Evolutionary conservation across 2,797 vertebrate genomes (phyloP), one percentile per base, ranked within the genome.

Genomic region (Poeciliopsis turneri): DNA sequence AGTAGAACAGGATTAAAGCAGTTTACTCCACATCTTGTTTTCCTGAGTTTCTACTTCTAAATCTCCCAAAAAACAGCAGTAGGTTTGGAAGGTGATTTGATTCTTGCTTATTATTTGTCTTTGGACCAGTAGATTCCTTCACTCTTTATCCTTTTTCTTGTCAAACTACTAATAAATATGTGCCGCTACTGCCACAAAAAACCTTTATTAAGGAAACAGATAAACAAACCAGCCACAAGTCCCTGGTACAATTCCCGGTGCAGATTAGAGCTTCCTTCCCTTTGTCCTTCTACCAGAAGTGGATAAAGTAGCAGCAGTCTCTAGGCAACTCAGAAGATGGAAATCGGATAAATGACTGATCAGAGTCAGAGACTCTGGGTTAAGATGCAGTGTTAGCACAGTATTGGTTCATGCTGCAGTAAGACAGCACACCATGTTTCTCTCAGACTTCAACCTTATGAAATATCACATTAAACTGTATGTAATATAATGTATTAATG

Each of bases 321-420:
- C 88, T 82, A 84, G 88, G 88, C 88, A 89, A 90, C 92, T 88
- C 82, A 30, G 89, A 83, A 92, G 90, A 94, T 91, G 86, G 85
- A 86, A 84, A 82, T 85, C 91, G 90, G 92, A 94, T 92, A 92
- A 92, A 92, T 86, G 88, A 84, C 89, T 90, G 90, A 94, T 93
- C 88, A 84, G 88, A 90, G 90, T 84, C 84, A 86, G 83, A 89
- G 90, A 90, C 86, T 92, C 55, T 75, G 78, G 89, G 89, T 91
- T 87, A 90, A 86, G 90, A 85, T 88, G 74, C 64, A 82, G 36
- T 51, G 77, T 76, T 73, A 82, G 41, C 71, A 23, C n/a, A 68
- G 41, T 7, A 15, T 2, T 47, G 28, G 79, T 77, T 68, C 49
- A 43, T 64, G 84, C 78, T 81, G 51, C 70, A 51, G 33, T 72